Base-by-base conservation (phyloP, 2,113 vertebrate genomes). In the Pyrgilauda ruficollis region DNA sequence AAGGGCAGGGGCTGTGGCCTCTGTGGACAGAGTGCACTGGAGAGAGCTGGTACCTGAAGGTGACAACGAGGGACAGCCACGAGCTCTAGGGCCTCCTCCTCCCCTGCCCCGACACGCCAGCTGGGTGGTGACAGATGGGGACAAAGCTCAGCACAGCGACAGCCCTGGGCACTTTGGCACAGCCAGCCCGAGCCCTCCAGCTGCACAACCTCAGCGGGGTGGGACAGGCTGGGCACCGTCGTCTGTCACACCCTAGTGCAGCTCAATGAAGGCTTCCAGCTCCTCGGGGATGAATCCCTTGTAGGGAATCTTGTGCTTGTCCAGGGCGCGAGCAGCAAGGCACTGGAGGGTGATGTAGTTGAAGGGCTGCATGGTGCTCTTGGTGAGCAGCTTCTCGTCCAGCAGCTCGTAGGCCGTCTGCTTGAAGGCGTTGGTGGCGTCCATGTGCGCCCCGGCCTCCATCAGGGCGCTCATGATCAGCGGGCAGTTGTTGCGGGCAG, bases 221-320 rank as follows among this genome's bases (percentile, higher is more conserved):
- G 43, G 52, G 47, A 30, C 44, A 64, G 50, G 23, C 73, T 9
- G 70, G 74, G 39, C 11, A 58, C 35, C 26, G 6, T 20, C 43
- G 8, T 89, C 56, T 59, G 61, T 50, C 64, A 5, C 21, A 1
- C 70, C 89, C 98, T 98, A 99, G 97, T 99, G 99, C 90, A 99
- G 98, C 94, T 99, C 99, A 52, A 99, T 99, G 97, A 99, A 99
- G 46, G 99, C 98, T 97, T 99, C 99, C 97, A 99, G 98, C 96
- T 99, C 99, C 91, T 99, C 98, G 0, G 99, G 99, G 98, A 99
- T 99, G 72, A 99, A 98, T 30, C 99, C 99, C 96, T 99, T 99
- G 97, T 99, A 99, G 84, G 99, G 98, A 72, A 99, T 97, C 98
- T 99, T 98, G 98, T 99, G 98, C 96, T 98, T 98, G 94, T 98